These are phyloP conservation scores for Crossoptilon crossoptilon DNA, from an alignment of 2,797 vertebrate species.

Conservation along the genomic window DNA sequence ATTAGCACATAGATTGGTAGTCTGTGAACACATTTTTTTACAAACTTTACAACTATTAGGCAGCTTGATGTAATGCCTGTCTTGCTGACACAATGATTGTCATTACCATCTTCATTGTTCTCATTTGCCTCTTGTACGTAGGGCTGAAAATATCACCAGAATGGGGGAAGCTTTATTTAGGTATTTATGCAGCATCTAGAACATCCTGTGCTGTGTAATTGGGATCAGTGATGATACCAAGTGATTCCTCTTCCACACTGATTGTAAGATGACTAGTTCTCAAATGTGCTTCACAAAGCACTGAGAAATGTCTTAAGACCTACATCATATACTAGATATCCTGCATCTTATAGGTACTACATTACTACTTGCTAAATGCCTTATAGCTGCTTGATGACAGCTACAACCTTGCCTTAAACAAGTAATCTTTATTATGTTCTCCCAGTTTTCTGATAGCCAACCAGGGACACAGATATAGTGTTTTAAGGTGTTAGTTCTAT, in stretches of 20 bases:
- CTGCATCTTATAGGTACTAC: neutral
- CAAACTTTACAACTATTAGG: neutral
- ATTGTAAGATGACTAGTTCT: neutral
- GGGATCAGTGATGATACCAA: neutral
- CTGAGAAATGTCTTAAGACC: neutral
- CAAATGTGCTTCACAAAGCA: neutral
- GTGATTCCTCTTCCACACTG: neutral
- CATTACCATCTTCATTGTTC: neutral
- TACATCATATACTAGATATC: neutral
- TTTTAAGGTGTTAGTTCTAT: neutral
- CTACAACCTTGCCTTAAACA: neutral
- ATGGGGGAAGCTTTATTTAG: neutral
- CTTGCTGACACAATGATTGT: neutral
- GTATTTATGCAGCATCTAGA: neutral
- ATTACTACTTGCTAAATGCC: neutral
- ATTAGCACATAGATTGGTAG: neutral
- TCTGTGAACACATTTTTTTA: neutral
- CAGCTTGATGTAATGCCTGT: neutral
- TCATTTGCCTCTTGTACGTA: neutral
- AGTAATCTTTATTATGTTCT: neutral
- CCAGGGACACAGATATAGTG: rapidly evolving
- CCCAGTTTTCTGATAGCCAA: neutral
- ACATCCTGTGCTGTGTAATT: neutral
- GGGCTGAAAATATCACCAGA: neutral
- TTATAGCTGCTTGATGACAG: neutral